Conservation (phyloP, 2,797 vertebrate genomes). For the Aplochiton taeniatus region DNA sequence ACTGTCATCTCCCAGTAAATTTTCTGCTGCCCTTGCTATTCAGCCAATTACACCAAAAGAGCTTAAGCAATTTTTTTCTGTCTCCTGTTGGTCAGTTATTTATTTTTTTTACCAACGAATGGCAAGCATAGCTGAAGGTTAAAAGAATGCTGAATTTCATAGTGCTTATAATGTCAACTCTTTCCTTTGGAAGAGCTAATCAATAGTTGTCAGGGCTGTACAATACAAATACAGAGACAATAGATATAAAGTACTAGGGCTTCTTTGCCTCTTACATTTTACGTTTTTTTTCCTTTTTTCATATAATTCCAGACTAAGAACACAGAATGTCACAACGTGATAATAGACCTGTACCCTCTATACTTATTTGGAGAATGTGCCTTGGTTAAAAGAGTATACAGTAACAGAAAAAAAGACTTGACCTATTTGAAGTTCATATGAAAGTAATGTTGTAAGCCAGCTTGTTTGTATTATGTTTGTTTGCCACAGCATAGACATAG, state of each 20-base stretch:
- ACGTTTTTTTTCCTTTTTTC: slow-evolving; percentile 34
- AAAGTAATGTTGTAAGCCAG: too few relatives aligned
- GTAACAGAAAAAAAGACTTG: too few relatives aligned
- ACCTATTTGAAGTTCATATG: too few relatives aligned
- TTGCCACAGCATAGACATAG: too few relatives aligned
- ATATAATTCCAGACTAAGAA: background rate
- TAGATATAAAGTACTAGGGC: slow-evolving; percentile 47
- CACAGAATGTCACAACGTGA: too few relatives aligned
- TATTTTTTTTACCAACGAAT: slow-evolving; percentile 80
- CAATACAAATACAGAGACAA: slow-evolving; percentile 54
- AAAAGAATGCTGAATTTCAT: slow-evolving; percentile 82
- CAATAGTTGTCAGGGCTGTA: slow-evolving; percentile 70
- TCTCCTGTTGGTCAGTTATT: slow-evolving; percentile 65
- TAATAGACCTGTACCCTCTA: too few relatives aligned
- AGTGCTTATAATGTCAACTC: slow-evolving; percentile 70
- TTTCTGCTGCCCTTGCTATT: slow-evolving; percentile 87
- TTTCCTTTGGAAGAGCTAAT: slow-evolving; percentile 61
- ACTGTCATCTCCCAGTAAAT: slow-evolving; percentile 83
- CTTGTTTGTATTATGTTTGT: too few relatives aligned
- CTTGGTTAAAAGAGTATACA: too few relatives aligned
- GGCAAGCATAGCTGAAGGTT: slow-evolving; percentile 81
- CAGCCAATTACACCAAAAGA: slow-evolving; percentile 86
- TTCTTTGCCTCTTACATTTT: slow-evolving; percentile 56
- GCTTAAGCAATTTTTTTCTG: slow-evolving; percentile 79
- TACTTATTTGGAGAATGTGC: too few relatives aligned